phyloP scores from a whole-genome alignment of 2,888 invertebrate species.

The Meganola albula region DNA sequence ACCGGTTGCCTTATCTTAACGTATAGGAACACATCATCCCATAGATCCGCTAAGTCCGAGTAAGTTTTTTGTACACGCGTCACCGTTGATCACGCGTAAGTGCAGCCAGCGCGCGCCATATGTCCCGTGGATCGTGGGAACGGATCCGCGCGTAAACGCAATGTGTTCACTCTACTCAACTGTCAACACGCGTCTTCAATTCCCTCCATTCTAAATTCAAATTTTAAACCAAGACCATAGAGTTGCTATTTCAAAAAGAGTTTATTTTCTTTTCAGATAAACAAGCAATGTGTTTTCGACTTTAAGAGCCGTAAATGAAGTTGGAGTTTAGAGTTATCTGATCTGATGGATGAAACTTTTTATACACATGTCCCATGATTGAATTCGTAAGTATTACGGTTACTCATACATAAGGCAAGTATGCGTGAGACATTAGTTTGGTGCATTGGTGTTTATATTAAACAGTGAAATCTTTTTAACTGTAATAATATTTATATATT shows the following conservation, averaged over 20 bases:
- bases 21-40: constrained; percentile 47
- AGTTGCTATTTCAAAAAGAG: constrained; percentile 33
- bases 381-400: constrained; percentile 59
- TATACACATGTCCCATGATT: constrained; percentile 59
- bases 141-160: constrained; percentile 60
- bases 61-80: constrained; percentile 71
- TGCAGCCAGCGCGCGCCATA: constrained; percentile 70
- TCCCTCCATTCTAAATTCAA: constrained; percentile 29
- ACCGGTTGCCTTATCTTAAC: constrained; percentile 51
- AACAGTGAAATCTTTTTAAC: too few relatives aligned
- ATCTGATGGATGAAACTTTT: constrained; percentile 30
- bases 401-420: constrained; percentile 50
- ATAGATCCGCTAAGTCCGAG: constrained; percentile 69
- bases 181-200: constrained; percentile 41
- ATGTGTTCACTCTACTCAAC: constrained; percentile 63
- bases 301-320: constrained; percentile 6
- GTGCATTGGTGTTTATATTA: constrained; percentile 38
- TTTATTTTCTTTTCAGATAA: constrained; percentile 10
- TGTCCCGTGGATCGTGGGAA: constrained; percentile 75
- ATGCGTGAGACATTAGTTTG: constrained; percentile 51
- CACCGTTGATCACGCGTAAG: constrained; percentile 64
- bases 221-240: constrained; percentile 27
- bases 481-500: too few relatives aligned
- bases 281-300: constrained; percentile 7
- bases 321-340: constrained; percentile 16